These are phyloP conservation scores for Notechis scutatus DNA, from an alignment of 2,113 vertebrate species.

Conservation along the genomic window DNA sequence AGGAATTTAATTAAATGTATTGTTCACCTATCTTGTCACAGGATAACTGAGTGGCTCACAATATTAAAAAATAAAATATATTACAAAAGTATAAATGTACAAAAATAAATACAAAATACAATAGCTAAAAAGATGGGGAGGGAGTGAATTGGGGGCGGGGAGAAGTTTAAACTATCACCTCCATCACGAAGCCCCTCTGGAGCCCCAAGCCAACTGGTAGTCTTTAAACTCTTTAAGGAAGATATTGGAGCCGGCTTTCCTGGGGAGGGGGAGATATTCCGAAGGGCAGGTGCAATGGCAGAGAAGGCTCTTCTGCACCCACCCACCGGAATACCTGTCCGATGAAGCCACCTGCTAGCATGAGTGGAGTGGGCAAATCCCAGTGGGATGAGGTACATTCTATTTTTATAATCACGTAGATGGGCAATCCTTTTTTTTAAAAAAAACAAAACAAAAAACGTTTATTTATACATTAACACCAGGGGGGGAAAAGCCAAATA, in stretches of 20 bases:
- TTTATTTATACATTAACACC: slow-evolving; percentile 69
- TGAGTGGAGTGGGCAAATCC: neutral
- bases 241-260: neutral
- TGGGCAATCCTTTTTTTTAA: neutral
- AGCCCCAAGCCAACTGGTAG: neutral
- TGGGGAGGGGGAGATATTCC: neutral
- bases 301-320: neutral
- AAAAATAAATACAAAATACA: neutral
- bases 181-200: neutral
- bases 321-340: neutral
- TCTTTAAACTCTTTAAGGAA: neutral
- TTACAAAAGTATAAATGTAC: neutral
- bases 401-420: neutral
- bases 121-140: neutral
- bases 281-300: neutral
- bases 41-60: neutral
- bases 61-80: neutral
- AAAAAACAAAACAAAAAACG: neutral
- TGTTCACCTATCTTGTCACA: neutral
- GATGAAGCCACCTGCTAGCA: neutral
- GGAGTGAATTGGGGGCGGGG: no score
- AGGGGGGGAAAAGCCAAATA: slow-evolving; percentile 49
- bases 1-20: neutral
- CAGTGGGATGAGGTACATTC: neutral
- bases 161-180: neutral